Evolutionary conservation across 2,888 invertebrate genomes (phyloP).

Genomic region (Rutpela maculata): DNA sequence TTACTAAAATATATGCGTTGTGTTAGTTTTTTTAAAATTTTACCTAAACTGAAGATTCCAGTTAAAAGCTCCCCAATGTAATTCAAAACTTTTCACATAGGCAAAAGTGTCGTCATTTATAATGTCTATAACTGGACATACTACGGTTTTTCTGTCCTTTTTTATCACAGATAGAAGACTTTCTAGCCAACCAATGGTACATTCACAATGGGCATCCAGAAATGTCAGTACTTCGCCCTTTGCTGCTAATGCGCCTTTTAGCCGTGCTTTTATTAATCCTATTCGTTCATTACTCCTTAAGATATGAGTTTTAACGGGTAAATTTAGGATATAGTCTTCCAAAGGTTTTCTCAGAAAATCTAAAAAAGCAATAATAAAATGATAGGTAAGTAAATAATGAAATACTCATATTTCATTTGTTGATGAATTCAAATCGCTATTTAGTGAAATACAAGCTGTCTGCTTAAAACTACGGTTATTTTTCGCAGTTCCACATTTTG

Average conservation of each 20-base stretch:
- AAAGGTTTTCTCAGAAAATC: constrained; percentile 80
- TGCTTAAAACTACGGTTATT: too few species aligned
- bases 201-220: constrained; percentile 96
- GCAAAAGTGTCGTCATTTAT: constrained; percentile 97
- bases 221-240: constrained; percentile 89
- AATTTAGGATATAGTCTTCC: constrained; percentile 80
- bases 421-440: too few species aligned
- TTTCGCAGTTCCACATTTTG: too few species aligned
- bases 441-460: too few species aligned
- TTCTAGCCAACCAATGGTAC: constrained; percentile 83
- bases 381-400: neutral
- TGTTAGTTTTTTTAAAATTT: too few species aligned
- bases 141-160: constrained; percentile 80
- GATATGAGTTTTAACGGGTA: constrained; percentile 80
- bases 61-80: constrained; percentile 98
- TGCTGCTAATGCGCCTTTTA: constrained; percentile 85
- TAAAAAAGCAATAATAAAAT: constrained; percentile 64
- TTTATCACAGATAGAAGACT: constrained; percentile 76
- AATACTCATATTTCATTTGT: neutral
- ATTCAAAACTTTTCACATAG: constrained; percentile 94
- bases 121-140: constrained; percentile 93
- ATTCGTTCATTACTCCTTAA: constrained; percentile 81
- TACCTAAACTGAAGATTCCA: constrained; percentile 95
- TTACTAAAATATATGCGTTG: too few species aligned
- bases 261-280: constrained; percentile 88